Evolutionary conservation across 2,888 invertebrate genomes (phyloP), one percentile per base, ranked within the genome.

Genomic region (Brachypterus glaber): DNA sequence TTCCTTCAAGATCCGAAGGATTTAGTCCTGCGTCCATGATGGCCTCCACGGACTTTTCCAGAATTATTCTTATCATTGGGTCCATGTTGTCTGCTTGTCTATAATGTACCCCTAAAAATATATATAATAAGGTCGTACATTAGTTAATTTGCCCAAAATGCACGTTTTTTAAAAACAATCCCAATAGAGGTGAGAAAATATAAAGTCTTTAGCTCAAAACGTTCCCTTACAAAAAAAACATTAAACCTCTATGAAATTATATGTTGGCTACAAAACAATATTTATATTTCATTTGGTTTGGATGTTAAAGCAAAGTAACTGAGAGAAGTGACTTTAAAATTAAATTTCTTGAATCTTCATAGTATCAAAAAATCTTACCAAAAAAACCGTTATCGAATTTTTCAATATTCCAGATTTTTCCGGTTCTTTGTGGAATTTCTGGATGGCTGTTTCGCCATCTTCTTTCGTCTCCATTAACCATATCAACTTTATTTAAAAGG

Each of bases 401-500:
- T 4, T 57, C 50, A 1, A 74, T 57, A 4, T 67, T 58, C 33
- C 64, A 63, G 1, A 77, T 68, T 60, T 84, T 84, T 17, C 87
- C 88, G 0, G 77, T 76, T 7, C 83, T 68, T 49, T 60, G 57
- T 1, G 74, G 74, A 12, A 74, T 67, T 50, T 74, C 73, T 3
- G 69, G 67, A 49, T 73, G 77, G n/a, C 71, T 70, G 17, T 75
- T 68, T 40, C 74, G 71, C 89, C 88, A 91, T 47, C 89, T 73
- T 26, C 80, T 72, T 44, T 77, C 76, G 54, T 84, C 85, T 15
- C 79, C 83, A 36, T 86, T 85, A 40, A 91, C 77, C 71, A 92
- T 76, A 56, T 93, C 90, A 48, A 83, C 75, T 62, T 83, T 83
- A 56, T 80, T 78, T 52, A 80, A 75, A 11, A 90, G 69, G 52